Conservation (phyloP, 2,888 invertebrate genomes). For the Eilema sororculum region DNA sequence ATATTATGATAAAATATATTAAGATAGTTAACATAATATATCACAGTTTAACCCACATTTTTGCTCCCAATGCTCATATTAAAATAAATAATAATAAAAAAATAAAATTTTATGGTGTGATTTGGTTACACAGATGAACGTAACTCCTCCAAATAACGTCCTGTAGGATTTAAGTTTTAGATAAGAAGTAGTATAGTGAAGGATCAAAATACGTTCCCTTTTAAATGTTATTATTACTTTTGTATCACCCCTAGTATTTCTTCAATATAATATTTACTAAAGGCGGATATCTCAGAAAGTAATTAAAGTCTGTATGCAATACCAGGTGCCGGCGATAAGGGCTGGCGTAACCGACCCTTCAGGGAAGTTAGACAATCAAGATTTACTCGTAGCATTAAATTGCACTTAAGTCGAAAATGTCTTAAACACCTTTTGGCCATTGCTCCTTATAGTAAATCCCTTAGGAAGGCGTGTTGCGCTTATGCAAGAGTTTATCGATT, state of each 20-base stretch:
- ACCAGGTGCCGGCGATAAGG: slow-evolving; percentile 44
- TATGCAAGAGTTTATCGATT: slow-evolving; percentile 81
- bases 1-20: too few species aligned
- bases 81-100: too few species aligned
- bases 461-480: slow-evolving; percentile 76
- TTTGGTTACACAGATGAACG: too few species aligned
- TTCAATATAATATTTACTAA: slow-evolving; percentile 19
- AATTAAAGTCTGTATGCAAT: slow-evolving; percentile 44
- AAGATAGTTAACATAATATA: too few species aligned
- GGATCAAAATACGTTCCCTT: too few species aligned
- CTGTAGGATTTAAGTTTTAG: too few species aligned
- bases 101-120: too few species aligned
- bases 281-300: slow-evolving; percentile 45
- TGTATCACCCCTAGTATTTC: not conserved
- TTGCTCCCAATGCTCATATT: too few species aligned
- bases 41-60: too few species aligned
- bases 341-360: slow-evolving; percentile 60
- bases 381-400: slow-evolving; percentile 59
- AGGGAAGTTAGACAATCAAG: slow-evolving; percentile 60
- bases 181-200: too few species aligned
- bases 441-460: slow-evolving; percentile 68
- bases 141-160: too few species aligned
- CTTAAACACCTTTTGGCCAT: slow-evolving; percentile 53
- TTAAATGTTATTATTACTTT: too few species aligned
- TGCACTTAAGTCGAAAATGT: slow-evolving; percentile 47